These are phyloP conservation scores for Cyphomyrmex costatus DNA, from an alignment of 1,140 invertebrate genomes.

Conservation along the genomic window DNA sequence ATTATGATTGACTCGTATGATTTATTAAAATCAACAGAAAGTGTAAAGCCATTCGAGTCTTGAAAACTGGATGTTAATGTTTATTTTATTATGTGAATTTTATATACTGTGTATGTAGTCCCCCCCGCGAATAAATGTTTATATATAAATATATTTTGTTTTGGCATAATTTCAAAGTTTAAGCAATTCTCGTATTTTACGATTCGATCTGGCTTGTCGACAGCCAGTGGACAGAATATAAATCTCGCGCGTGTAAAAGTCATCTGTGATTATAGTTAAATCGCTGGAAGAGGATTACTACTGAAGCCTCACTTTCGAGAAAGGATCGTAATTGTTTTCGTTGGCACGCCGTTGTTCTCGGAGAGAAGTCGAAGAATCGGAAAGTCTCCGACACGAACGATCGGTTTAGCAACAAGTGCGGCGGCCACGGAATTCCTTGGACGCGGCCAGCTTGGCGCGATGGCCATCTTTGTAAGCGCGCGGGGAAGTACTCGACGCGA, in stretches of 20 bases:
- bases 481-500: slow-evolving; percentile 10
- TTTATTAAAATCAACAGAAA: no score
- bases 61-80: no score
- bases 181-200: background rate
- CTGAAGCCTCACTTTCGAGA: background rate
- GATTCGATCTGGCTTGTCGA: background rate
- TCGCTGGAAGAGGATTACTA: background rate
- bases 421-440: slow-evolving; percentile 23
- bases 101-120: no score
- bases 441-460: slow-evolving; percentile 3
- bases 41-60: no score
- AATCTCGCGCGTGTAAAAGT: background rate
- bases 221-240: background rate
- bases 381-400: slow-evolving; percentile 3
- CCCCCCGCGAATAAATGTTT: background rate
- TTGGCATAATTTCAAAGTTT: background rate
- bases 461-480: slow-evolving; percentile 35
- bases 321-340: background rate
- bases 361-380: no score
- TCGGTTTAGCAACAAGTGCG: slow-evolving; percentile 68
- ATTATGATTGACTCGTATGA: no score
- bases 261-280: background rate
- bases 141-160: background rate
- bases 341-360: background rate
- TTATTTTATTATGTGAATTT: no score